Evolutionary conservation across 1,140 invertebrate species (phyloP), one percentile per base, ranked within the genome.

Genomic region (Diorhabda carinulata): DNA sequence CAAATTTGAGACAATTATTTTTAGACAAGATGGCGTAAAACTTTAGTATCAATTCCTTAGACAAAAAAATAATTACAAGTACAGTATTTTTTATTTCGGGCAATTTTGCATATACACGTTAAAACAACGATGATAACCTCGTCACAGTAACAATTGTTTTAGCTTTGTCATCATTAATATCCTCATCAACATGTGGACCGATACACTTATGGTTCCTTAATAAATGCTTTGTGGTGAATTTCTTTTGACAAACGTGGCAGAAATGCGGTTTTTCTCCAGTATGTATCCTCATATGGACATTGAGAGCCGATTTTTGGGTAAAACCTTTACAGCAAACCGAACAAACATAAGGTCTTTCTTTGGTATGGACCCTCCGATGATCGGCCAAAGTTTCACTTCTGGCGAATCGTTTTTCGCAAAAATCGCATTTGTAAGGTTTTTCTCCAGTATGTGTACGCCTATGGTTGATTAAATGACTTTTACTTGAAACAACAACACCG

Each of bases 361-460:
- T 83, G 0, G 82, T 80, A 67, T 84, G 83, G 4, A 71, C 79
- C 64, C 58, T 63, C 66, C 43, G 44, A 59, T 74, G 71, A 42
- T 84, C 83, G 7, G 82, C 73, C 25, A 85, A 69, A 81, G 83
- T 84, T 0, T 82, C 83, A 62, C 82, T 81, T 63, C 81, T 83
- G 0, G 82, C 77, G 25, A 75, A 82, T 82, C 2, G 81, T 70
- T 83, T 83, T 52, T 83, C 83, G 70, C 89, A 90, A 3, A 86
- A 83, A 41, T 85, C 81, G 72, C 89, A 90, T 47, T 85, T 77
- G 75, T 87, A 93, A 0, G 91, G 91, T 71, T 91, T 89, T 78
- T 93, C 90, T 2, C 93, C 92, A 0, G 93, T 95, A 75, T 97
- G 95, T 67, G 95, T 95, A 7, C 95, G 86, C 59, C 95, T 81